Base-by-base conservation (phyloP, 2,888 invertebrate genomes). In the Stictocephala bisonia region DNA sequence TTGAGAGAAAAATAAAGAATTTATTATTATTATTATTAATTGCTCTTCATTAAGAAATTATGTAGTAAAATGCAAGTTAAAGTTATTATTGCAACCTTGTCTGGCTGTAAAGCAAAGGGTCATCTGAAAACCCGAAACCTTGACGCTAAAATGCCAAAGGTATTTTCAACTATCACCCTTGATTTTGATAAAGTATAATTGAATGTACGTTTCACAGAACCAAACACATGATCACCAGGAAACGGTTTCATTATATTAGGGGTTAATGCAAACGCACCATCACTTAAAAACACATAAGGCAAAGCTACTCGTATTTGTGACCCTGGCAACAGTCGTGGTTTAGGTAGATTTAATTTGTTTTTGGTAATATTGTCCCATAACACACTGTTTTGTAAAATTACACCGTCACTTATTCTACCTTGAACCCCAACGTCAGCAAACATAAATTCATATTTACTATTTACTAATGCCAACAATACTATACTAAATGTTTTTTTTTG, bases 401-500 rank as follows among this genome's bases (percentile, higher is more conserved):
- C 78, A 31, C 76, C 78, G 67, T 78, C 81, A 69, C 78, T 79
- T 7, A 80, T 79, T 72, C 79, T 77, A 15, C 82, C 81, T 75
- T 80, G 81, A 66, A 77, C 71, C 18, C 81, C 82, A 31, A 83
- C 77, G 56, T 82, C 80, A 60, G 80, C 79, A 76, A 80, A 80
- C 48, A 80, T 79, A 79, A 83, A 83, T 44, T 71, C 74, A 75
- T 81, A 82, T 13, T 80, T 77, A 3, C 78, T 78, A 73, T 81
- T 80, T 71, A 81, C 80, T 50, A 79, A 56, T 41, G 80, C 81
- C 66, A 82, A 75, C 24, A 81, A 74, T 35, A 81, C 81, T 35
- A 83, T 78, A 76, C 81, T 82, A 67, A 74, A 79, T 51, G n/a
- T 76, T 64, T 78, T 76, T n/a, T n/a, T 79, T 83, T 81, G 75